Evolutionary conservation across 2,888 invertebrate species (phyloP), one percentile per base, ranked within the genome.

Genomic region (Dorcus hopei): DNA sequence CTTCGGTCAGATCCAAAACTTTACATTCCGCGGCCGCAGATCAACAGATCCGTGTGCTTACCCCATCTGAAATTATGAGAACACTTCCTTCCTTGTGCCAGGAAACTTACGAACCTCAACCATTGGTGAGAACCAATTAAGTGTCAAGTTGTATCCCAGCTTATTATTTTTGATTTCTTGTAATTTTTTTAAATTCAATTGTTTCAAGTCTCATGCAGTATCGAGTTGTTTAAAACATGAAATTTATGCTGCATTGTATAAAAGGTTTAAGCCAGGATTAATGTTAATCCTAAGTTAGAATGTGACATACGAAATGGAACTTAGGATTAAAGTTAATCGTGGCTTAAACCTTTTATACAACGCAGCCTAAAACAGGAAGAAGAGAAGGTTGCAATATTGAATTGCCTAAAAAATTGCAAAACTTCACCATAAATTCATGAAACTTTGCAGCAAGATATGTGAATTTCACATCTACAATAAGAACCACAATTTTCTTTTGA

Each of bases 21-120:
- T 40, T 55, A 40, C 40, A 56, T 38, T 49, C 52, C 49, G 62
- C 66, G 23, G 77, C 82, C 68, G 81, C 82, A 72, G 91, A 91
- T 82, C 90, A 90, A 81, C 91, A 90, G 82, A 91, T 91, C 80
- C 87, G 91, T 80, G 91, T 91, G 81, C 86, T 92, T 80, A 92
- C 92, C 75, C 91, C 92, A 75, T 90, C 90, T 73, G 91, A 92
- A 87, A 91, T 92, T 80, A 91, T 91, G 91, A 88, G 90, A 85
- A 91, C 91, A 78, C 87, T 91, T 82, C 91, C 92, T 79, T 89
- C 90, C 80, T 87, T 91, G 80, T 87, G 87, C 80, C 87, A 85
- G 82, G 85, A 85, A 82, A 84, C 83, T 79, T 85, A 85, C 80
- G 85, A 85, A 79, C 80, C 82, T 78, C 80, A 81, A 75, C 79